Conservation (phyloP, 1,140 invertebrate genomes). For the Lasioglossum albipes region DNA sequence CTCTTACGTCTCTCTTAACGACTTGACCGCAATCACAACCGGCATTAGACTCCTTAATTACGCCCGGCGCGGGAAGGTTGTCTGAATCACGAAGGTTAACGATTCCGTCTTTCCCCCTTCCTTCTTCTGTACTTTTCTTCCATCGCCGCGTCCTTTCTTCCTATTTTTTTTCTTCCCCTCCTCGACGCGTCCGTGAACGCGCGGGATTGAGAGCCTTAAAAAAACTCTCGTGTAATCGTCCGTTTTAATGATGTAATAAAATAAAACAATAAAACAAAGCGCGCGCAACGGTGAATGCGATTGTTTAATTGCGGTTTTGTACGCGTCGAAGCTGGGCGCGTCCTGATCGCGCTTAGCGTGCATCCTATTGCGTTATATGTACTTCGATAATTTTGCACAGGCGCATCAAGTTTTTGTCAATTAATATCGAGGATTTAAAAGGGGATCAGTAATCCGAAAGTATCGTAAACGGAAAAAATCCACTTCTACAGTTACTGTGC, state of each 20-base stretch:
- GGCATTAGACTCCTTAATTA: conserved; percentile 32
- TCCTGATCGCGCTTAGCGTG: not conserved
- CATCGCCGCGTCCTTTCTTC: not conserved
- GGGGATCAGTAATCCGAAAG: no score
- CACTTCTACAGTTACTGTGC: no score
- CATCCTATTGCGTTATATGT: no score
- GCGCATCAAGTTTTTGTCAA: no score
- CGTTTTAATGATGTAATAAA: conserved; percentile 1
- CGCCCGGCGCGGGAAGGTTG: conserved; percentile 11
- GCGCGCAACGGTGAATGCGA: not conserved
- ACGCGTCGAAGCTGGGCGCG: not conserved
- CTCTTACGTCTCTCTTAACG: conserved; percentile 8
- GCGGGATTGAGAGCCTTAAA: not conserved
- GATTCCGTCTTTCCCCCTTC: conserved; percentile 12
- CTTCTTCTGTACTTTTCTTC: not conserved
- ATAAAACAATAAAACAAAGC: conserved; percentile 3
- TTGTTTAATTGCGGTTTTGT: not conserved
- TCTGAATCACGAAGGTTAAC: conserved; percentile 20
- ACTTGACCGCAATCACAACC: not conserved
- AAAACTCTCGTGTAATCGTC: not conserved
- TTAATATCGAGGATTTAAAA: no score
- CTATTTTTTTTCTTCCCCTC: not conserved
- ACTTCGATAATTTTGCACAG: no score
- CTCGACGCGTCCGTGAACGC: not conserved
- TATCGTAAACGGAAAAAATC: no score